Base-by-base conservation (phyloP, 1,140 invertebrate genomes). In the Papilio xuthus region DNA sequence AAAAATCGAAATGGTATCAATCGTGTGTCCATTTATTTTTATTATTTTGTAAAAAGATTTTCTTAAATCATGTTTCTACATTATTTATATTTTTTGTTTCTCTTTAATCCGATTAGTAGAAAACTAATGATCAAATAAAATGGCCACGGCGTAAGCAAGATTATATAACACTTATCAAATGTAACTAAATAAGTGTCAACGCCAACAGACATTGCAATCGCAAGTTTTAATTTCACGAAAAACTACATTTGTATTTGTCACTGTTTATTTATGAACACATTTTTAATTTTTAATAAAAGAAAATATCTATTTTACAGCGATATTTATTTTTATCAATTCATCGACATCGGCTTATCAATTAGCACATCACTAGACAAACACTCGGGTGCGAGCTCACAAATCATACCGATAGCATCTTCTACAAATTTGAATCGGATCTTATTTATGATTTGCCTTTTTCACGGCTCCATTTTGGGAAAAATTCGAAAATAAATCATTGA, bases 341-440 rank as follows among this genome's bases (percentile, higher is more conserved):
- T 75, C 72, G 74, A 76, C 74, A 86, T 86, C 81, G 85, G 85
- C 82, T 82, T 79, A 81, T 83, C 87, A 90, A 92, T 94, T 90
- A 91, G 90, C 89, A 86, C 92, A 89, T 92, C 92, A 93, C 92
- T 94, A 94, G 90, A 89, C 86, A 87, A 90, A 87, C 86, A 88
- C 87, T 92, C 89, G 90, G 91, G 90, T 92, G 91, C 90, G 91
- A 92, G 93, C 85, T 88, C 85, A 94, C 90, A 94, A 94, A 94
- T 94, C 94, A 94, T 89, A 87, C 85, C 79, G 94, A 94, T 94
- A 94, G 86, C 90, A 94, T 94, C 94, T 94, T 94, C 90, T 91
- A 94, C 93, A 94, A 94, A 94, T 94, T 94, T 94, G 94, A 94
- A 94, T 94, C 94, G 93, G 93, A 93, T 94, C 91, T 93, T 94